phyloP scores from a whole-genome alignment of 92 coral and sea anemone species.

The Parazoanthus darwini region DNA sequence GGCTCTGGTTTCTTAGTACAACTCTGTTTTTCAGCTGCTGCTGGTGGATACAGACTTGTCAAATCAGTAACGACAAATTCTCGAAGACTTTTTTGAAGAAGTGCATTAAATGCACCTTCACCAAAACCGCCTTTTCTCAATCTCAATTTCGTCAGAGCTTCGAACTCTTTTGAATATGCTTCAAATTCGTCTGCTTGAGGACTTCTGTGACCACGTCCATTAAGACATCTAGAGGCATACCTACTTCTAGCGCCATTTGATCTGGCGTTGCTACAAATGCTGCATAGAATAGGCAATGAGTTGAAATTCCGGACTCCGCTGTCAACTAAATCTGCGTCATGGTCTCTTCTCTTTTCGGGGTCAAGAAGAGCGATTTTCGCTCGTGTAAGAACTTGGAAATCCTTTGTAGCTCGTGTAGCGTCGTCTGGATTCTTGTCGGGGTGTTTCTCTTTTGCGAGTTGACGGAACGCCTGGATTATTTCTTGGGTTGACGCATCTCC shows the following conservation, averaged over 20 bases:
- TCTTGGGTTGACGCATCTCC: slow-evolving; percentile 34
- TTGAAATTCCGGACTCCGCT: slow-evolving; percentile 17
- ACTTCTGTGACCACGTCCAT: slow-evolving; percentile 28
- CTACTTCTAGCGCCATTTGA: neutral
- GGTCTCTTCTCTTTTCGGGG: slow-evolving; percentile 22
- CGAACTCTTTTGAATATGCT: too few species aligned
- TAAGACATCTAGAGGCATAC: slow-evolving; percentile 22
- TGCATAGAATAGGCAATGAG: slow-evolving; percentile 16
- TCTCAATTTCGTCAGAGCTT: too few species aligned
- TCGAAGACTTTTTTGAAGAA: too few species aligned
- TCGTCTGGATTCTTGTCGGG: slow-evolving; percentile 41
- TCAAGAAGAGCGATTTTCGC: slow-evolving; percentile 38
- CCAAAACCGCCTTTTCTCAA: too few species aligned
- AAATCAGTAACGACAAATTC: too few species aligned
- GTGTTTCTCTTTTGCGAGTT: slow-evolving; percentile 27
- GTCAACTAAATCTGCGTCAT: slow-evolving; percentile 25
- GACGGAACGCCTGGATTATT: slow-evolving; percentile 39
- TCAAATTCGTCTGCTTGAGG: slow-evolving; percentile 4
- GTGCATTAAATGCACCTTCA: too few species aligned
- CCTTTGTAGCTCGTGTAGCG: slow-evolving; percentile 15
- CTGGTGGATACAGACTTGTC: too few species aligned
- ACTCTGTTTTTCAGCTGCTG: too few species aligned
- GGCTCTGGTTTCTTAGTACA: too few species aligned
- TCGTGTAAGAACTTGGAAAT: slow-evolving; percentile 37
- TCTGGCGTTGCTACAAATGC: slow-evolving; percentile 6